Conservation (phyloP, 2,113 vertebrate species). For the Haemorhous mexicanus region DNA sequence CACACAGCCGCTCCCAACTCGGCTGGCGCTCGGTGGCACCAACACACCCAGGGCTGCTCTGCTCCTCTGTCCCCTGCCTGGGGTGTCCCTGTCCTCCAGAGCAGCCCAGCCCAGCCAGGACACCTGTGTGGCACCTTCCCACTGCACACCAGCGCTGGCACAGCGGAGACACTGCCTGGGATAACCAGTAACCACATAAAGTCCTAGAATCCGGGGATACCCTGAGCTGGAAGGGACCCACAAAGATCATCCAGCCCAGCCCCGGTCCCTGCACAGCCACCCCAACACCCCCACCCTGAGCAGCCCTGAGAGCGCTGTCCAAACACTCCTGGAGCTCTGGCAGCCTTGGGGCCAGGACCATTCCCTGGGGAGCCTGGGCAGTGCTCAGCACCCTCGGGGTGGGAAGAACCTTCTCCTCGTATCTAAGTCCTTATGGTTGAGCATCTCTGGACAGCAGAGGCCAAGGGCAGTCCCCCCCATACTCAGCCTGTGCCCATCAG, state of each 20-base stretch:
- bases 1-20: neutral
- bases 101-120: neutral
- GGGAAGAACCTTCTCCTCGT: neutral
- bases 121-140: neutral
- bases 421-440: rapidly evolving
- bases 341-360: neutral
- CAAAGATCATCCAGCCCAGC: rapidly evolving
- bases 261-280: neutral
- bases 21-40: neutral
- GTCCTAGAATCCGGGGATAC: neutral
- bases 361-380: neutral
- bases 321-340: neutral
- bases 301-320: neutral
- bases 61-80: neutral
- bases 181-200: rapidly evolving
- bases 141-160: rapidly evolving
- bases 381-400: neutral
- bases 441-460: rapidly evolving
- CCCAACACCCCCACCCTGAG: neutral
- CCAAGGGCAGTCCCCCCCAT: neutral
- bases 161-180: rapidly evolving
- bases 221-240: neutral
- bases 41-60: neutral
- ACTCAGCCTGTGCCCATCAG: rapidly evolving
- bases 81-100: neutral